Evolutionary conservation across 2,113 vertebrate genomes (phyloP).

Genomic region (Microtus pennsylvanicus): DNA sequence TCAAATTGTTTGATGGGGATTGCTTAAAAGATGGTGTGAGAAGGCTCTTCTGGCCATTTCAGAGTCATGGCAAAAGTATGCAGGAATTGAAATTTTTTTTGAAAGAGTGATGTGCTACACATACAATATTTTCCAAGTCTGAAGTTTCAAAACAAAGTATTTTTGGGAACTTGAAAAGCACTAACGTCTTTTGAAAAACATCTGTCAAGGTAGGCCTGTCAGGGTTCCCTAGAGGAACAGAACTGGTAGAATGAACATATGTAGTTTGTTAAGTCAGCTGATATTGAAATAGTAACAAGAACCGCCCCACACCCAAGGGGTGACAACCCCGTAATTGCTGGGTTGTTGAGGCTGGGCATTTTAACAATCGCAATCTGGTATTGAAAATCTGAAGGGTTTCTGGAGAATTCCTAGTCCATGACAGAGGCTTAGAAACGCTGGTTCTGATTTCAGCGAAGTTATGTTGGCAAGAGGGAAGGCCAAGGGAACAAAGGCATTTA

Average conservation of each 20-base stretch:
- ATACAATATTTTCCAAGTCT: not conserved
- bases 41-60: not conserved
- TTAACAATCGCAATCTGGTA: not conserved
- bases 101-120: not conserved
- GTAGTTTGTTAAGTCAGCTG: not conserved
- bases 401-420: not conserved
- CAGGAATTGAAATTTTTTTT: not conserved
- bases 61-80: not conserved
- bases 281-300: not conserved
- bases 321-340: not conserved
- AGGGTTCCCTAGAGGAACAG: not conserved
- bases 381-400: not conserved
- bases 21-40: not conserved
- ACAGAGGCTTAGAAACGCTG: not conserved
- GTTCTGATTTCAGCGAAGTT: not conserved
- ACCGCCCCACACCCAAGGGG: not conserved
- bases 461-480: not conserved
- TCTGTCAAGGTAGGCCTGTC: not conserved
- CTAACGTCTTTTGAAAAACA: not conserved
- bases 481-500: not conserved
- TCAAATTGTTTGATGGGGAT: not conserved
- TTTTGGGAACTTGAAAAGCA: slow-evolving; percentile 1
- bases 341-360: not conserved
- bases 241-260: not conserved
- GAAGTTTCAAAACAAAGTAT: not conserved